Percentiles rank a stretch among this genome's conserved stretches.
These are phyloP conservation scores for Ramphastos sulfuratus DNA, from an alignment of 2,113 vertebrate species.

Conservation along the genomic window DNA sequence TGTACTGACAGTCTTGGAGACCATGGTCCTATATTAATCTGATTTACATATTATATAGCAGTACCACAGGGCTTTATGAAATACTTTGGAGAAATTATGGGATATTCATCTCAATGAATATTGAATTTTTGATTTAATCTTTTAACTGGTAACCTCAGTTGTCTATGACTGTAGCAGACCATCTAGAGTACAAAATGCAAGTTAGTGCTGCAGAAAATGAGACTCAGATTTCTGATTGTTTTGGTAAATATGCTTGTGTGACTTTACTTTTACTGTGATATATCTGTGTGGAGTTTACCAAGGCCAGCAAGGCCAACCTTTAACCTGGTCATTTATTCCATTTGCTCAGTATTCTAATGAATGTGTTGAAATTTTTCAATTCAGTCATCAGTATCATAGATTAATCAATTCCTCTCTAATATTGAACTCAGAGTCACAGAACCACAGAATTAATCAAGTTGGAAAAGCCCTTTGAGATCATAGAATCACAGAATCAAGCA, in stretches of 20 bases:
- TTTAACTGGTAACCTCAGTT: background rate
- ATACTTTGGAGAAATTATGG: conserved; percentile 7
- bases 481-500: too few species aligned
- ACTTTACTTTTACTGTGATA: background rate
- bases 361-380: background rate
- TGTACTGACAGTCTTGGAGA: conserved; percentile 5
- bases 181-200: background rate
- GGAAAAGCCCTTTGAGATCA: too few species aligned
- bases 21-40: conserved; percentile 3
- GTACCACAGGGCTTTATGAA: background rate
- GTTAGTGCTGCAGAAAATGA: background rate
- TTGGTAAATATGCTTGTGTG: background rate
- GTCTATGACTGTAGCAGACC: background rate
- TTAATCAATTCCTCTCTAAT: background rate
- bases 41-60: background rate
- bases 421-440: background rate
- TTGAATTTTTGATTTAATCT: background rate
- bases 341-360: background rate
- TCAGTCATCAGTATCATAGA: background rate
- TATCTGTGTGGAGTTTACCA: background rate
- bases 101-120: background rate
- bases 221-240: background rate
- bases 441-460: too few species aligned
- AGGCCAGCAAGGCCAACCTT: background rate
- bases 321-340: fast-evolving